These are phyloP conservation scores for Lophotis ruficrista DNA, from an alignment of 2,113 vertebrate genomes.

Conservation along the genomic window DNA sequence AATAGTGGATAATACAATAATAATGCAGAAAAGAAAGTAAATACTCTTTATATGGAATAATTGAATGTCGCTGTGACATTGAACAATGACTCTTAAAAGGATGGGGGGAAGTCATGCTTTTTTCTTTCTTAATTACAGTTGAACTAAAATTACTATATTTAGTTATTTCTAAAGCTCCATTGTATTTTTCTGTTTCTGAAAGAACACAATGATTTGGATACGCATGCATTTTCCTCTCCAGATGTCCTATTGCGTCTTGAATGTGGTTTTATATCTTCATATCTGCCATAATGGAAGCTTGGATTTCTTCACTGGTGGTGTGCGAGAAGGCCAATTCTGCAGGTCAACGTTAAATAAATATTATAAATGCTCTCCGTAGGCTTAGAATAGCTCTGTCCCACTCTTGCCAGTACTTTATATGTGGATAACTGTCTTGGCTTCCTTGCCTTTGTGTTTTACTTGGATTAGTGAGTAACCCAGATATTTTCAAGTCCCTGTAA, in stretches of 20 bases:
- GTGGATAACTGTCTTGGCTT: not conserved
- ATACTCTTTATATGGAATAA: conserved; percentile 69
- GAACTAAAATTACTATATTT: conserved; percentile 63
- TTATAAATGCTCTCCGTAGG: not conserved
- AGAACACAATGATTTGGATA: conserved; percentile 53
- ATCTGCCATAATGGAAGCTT: not conserved
- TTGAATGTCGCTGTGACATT: conserved; percentile 62
- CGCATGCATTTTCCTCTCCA: conserved; percentile 45
- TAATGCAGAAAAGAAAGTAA: conserved; percentile 67
- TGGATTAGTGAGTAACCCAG: conserved; percentile 10
- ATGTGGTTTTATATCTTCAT: conserved; percentile 17
- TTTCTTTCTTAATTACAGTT: conserved; percentile 62
- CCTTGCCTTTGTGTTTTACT: conserved; percentile 18
- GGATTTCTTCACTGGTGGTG: not conserved
- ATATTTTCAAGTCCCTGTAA: not conserved
- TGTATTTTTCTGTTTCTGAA: conserved; percentile 45
- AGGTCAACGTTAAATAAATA: conserved; percentile 38
- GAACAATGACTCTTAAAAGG: conserved; percentile 60
- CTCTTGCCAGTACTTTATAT: not conserved
- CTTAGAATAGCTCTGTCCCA: not conserved
- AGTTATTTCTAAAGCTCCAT: conserved; percentile 68
- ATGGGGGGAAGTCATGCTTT: conserved; percentile 50
- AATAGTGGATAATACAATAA: conserved; percentile 69
- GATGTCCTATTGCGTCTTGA: conserved; percentile 53
- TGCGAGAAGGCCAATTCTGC: not conserved